Percentiles rank a stretch among this genome's conserved stretches.
Evolutionary conservation across 2,113 vertebrate species (phyloP).

Genomic region (Gasterosteus nipponicus): DNA sequence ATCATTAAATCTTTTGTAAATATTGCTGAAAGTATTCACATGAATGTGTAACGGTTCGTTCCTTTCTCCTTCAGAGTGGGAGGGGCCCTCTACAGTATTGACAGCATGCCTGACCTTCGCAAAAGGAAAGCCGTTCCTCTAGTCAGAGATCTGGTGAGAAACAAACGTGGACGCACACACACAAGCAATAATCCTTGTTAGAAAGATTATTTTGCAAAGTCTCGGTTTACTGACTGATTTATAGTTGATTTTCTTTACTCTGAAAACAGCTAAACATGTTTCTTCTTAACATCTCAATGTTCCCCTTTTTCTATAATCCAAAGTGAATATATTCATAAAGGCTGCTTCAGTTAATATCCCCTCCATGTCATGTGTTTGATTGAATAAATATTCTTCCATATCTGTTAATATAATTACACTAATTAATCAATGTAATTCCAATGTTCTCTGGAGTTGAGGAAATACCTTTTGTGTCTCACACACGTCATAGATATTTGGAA

Average conservation of each 20-base stretch:
- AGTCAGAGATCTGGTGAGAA: constrained; percentile 96
- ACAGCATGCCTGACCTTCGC: constrained; percentile 98
- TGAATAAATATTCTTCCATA: constrained; percentile 17
- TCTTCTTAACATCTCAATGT: neutral
- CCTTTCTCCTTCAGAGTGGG: constrained; percentile 85
- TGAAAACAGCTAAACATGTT: neutral
- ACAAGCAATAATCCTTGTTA: neutral
- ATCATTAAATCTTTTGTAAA: neutral
- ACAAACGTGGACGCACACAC: constrained; percentile 7
- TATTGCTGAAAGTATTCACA: neutral
- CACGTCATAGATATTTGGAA: neutral
- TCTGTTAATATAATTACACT: constrained; percentile 16
- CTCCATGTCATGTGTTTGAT: neutral
- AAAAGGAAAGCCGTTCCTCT: constrained; percentile 96
- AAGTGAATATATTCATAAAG: neutral
- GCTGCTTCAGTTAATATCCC: neutral
- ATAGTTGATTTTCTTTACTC: neutral
- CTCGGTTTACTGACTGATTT: neutral
- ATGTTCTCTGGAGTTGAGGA: neutral
- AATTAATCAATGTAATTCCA: constrained; percentile 2
- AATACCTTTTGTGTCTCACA: constrained; percentile 5
- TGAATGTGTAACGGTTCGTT: neutral
- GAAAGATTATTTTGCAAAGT: neutral
- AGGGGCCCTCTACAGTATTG: constrained; percentile 96
- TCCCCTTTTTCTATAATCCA: neutral